A percentile compares a stretch with the other conserved stretches of the same genome.
These are phyloP conservation scores for Mirza zaza DNA, from an alignment of 2,113 vertebrate genomes.

Conservation along the genomic window DNA sequence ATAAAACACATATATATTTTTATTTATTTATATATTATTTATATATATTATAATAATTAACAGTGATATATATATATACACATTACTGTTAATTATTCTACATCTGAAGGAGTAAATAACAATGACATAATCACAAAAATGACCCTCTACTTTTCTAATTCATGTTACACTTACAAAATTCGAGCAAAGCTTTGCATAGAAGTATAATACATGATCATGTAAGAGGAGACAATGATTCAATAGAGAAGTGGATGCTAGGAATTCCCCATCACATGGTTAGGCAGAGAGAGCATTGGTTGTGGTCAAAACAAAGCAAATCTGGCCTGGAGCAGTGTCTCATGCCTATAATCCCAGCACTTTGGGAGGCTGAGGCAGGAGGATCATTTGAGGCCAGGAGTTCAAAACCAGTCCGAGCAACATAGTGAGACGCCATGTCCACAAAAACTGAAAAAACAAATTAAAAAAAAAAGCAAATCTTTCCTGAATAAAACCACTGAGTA, in stretches of 20 bases:
- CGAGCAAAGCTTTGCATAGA: not conserved
- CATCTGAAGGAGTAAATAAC: not conserved
- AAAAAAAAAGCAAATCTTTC: not conserved
- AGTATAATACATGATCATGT: accelerated
- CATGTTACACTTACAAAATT: not conserved
- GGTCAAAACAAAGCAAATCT: not conserved
- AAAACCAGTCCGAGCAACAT: too few relatives aligned
- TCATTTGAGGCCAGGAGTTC: too few relatives aligned
- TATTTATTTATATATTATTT: too few relatives aligned
- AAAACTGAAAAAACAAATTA: too few relatives aligned
- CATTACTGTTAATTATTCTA: not conserved
- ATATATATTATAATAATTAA: not conserved
- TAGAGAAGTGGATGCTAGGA: not conserved
- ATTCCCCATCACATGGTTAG: not conserved
- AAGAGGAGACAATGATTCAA: not conserved
- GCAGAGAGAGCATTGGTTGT: not conserved
- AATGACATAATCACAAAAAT: constrained; percentile 16
- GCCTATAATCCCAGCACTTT: too few relatives aligned
- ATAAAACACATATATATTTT: too few relatives aligned
- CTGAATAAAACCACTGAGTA: not conserved
- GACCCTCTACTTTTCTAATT: not conserved
- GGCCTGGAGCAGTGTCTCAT: too few relatives aligned
- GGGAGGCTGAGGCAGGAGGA: too few relatives aligned
- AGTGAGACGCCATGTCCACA: too few relatives aligned
- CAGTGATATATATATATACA: not conserved